Evolutionary conservation across 2,797 vertebrate species (phyloP).

Genomic region (Lepus oiostolus): DNA sequence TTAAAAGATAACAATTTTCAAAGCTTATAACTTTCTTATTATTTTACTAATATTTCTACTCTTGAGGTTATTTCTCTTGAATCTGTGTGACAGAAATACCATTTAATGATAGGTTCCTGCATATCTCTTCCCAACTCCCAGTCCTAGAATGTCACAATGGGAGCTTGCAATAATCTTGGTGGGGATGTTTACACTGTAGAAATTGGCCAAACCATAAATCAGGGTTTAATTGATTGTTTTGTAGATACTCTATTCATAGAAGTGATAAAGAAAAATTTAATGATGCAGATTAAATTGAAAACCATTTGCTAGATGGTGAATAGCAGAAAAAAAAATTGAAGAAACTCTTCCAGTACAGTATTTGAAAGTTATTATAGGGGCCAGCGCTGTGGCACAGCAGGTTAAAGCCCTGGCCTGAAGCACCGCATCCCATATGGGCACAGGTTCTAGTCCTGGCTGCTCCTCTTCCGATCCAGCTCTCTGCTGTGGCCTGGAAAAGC

Average conservation of each 20-base stretch:
- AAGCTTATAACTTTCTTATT: neutral
- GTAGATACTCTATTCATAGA: neutral
- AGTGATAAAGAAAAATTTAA: conserved; percentile 5
- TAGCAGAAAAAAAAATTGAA: neutral
- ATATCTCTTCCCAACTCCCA: neutral
- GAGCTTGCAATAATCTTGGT: neutral
- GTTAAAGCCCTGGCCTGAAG: too few species aligned
- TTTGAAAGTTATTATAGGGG: conserved; percentile 16
- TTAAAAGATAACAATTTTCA: neutral
- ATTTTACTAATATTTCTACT: neutral
- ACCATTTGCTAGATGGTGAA: conserved; percentile 14
- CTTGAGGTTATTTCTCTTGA: neutral
- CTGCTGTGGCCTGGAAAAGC: too few species aligned
- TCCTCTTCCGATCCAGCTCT: too few species aligned
- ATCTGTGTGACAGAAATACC: neutral
- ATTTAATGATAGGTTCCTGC: neutral
- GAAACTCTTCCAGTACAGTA: neutral
- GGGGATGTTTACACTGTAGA: neutral
- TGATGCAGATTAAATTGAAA: neutral
- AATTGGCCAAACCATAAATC: conserved; percentile 6
- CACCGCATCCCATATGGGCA: too few species aligned
- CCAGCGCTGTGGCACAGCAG: too few species aligned
- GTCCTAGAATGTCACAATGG: neutral
- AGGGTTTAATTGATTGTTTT: conserved; percentile 3
- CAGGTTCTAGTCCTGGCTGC: too few species aligned